phyloP scores from a whole-genome alignment of 2,888 invertebrate genomes.

The Neria commutata region DNA sequence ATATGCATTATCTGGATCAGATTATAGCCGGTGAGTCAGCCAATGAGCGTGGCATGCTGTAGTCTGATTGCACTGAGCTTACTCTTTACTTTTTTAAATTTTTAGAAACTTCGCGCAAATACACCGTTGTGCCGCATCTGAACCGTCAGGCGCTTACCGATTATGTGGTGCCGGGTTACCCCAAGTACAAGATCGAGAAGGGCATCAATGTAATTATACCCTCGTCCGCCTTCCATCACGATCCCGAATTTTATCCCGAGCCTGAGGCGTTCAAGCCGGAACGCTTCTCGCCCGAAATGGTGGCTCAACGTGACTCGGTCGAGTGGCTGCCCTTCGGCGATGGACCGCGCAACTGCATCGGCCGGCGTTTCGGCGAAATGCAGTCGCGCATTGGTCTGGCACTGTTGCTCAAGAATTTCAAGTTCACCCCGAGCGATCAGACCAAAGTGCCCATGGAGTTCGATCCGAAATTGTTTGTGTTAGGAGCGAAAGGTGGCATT shows the following conservation, averaged over 20 bases:
- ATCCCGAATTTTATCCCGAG: constrained; percentile 62
- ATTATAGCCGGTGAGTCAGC: constrained; percentile 61
- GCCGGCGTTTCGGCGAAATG: constrained; percentile 56
- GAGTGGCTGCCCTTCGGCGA: constrained; percentile 57
- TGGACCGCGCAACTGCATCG: constrained; percentile 57
- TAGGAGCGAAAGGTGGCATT: constrained; percentile 38
- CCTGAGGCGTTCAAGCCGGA: constrained; percentile 70
- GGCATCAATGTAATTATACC: constrained; percentile 45
- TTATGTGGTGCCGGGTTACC: constrained; percentile 64
- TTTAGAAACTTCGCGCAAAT: constrained; percentile 63
- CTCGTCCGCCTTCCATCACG: constrained; percentile 65
- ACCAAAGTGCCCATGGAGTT: constrained; percentile 42
- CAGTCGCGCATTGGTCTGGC: constrained; percentile 48
- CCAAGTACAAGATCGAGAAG: constrained; percentile 63
- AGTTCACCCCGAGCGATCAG: constrained; percentile 38
- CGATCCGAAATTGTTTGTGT: constrained; percentile 32
- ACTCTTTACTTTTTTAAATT: not conserved
- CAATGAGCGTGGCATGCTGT: accelerated
- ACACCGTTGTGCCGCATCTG: constrained; percentile 64
- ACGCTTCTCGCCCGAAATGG: constrained; percentile 66
- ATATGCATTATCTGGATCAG: constrained; percentile 63
- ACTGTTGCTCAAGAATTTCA: constrained; percentile 46
- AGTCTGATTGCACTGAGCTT: not conserved
- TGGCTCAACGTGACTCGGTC: constrained; percentile 62
- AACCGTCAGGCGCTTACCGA: constrained; percentile 64